Base-by-base conservation (phyloP, 2,797 vertebrate genomes). In the Borostomias antarcticus region DNA sequence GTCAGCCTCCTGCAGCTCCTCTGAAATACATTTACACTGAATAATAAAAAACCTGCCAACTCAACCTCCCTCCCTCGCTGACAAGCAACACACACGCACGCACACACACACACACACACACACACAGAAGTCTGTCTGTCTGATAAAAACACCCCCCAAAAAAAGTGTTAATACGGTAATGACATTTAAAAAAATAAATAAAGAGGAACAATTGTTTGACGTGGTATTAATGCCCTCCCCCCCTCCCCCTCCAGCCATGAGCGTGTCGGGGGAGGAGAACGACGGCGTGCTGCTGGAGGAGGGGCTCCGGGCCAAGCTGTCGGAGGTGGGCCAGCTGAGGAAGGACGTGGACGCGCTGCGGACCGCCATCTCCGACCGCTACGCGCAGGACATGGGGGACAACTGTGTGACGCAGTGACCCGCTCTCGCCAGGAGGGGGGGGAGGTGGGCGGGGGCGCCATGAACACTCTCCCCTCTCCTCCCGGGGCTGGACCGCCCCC, bases 311-410 rank as follows among this genome's bases (percentile, higher is more conserved):
- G 90, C 91, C 74, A 95, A 94, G 84, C 91, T 98, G 59, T 82
- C 82, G 2, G 95, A 97, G 4, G 94, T 95, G 4, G 87, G 89
- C 66, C 94, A 94, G 84, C 89, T 98, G 66, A 92, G 96, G 58
- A 93, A 92, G 72, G 96, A 96, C 79, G 95, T 98, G 0, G 96
- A 98, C 43, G 94, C 95, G 35, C 84, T 98, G 76, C 93, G 95
- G 85, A 96, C 88, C 66, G 90, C 90, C 32, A 91, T 98, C 80
- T 95, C 95, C 0, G 95, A 96, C 81, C 92, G 94, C 63, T 96
- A 95, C 0, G 95, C 95, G 76, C 95, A 96, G 91, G 95, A 96
- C 89, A 94, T 96, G 95, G 95, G 94, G 37, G 95, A 96, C 80
- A 96, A 88, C 81, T 96, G 95, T 72, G 88, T 95, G 73, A 95